Evolutionary conservation across 1,140 invertebrate genomes (phyloP), one percentile per base, ranked within the genome.

Genomic region (Papilio polyxenes): DNA sequence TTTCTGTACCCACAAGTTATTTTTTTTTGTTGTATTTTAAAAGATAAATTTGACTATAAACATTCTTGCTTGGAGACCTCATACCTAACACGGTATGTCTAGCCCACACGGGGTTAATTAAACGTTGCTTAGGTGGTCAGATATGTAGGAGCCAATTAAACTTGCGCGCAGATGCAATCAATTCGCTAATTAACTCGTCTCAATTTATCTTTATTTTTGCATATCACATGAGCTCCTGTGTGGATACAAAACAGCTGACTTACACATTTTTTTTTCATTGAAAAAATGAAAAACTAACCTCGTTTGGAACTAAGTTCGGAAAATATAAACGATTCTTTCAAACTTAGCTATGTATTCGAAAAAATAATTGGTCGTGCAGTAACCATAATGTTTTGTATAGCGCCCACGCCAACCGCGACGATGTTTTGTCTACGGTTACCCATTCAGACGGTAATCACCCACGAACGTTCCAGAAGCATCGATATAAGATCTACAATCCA

Each of bases 21-120:
- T 1, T 31, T 31, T 31, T 31, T 31, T 31, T 31, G 23, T 31
- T 31, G 23, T 31, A 31, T 31, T 31, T 31, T 31, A 31, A 31
- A 31, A 31, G 23, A 31, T 31, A 31, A 31, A 31, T 31, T 31
- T 51, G 49, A 51, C 2, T 51, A 3, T 51, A 13, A 10, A 7
- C 56, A 59, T 8, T n/a, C 56, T 9, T n/a, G 6, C 40, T 44
- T 59, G 8, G 20, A 31, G 48, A 56, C n/a, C 23, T 31, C 23
- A 31, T 31, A 49, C 17, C 5, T 51, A 53, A 31, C 49, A 56
- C 23, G 20, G 3, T 11, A 48, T 77, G 53, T 20, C 49, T 5
- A 53, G 75, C 48, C 49, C 75, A 77, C 75, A 53, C 23, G 20
- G 75, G 75, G 75, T 77, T 23, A 77, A 77, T 77, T 53, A 76